A percentile compares a stretch with the other conserved stretches of the same genome.
phyloP scores from a whole-genome alignment of 1,140 invertebrate genomes.

The Bombus balteatus region DNA sequence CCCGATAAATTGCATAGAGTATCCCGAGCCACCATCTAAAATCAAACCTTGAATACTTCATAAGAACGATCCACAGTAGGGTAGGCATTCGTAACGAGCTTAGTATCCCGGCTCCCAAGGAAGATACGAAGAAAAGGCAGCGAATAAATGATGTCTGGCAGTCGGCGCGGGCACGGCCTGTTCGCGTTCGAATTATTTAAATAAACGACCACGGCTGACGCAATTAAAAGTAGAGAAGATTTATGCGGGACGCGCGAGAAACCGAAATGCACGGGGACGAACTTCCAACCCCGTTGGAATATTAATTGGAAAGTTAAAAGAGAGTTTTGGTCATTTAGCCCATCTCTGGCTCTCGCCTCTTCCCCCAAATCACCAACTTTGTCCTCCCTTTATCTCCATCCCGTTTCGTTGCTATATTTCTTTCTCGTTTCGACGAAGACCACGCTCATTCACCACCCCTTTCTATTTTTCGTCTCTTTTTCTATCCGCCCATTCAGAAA shows the following conservation, averaged over 20 bases:
- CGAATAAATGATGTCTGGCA: constrained; percentile 25
- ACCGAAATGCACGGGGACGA: constrained; percentile 22
- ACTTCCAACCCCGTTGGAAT: constrained; percentile 62
- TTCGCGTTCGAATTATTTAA: constrained; percentile 73
- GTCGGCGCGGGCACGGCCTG: neutral
- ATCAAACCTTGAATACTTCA: constrained; percentile 46
- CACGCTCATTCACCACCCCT: neutral
- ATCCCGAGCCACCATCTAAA: neutral
- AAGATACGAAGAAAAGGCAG: constrained; percentile 8
- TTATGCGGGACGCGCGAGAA: constrained; percentile 60
- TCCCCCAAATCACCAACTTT: constrained; percentile 11
- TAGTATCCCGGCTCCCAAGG: neutral
- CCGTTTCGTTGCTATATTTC: neutral
- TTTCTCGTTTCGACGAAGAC: neutral
- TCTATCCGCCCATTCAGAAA: constrained; percentile 32
- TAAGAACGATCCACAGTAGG: constrained; percentile 17
- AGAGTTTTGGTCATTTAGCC: constrained; percentile 64
- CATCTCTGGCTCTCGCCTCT: neutral
- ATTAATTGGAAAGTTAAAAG: constrained; percentile 77
- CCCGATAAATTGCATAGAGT: constrained; percentile 28
- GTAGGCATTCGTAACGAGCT: constrained; percentile 34
- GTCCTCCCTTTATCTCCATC: neutral
- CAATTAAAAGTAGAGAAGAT: constrained; percentile 74
- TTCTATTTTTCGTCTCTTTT: neutral
- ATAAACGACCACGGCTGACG: constrained; percentile 68